Base-by-base conservation (phyloP, 2,888 invertebrate species). In the Lasiommata megera region DNA sequence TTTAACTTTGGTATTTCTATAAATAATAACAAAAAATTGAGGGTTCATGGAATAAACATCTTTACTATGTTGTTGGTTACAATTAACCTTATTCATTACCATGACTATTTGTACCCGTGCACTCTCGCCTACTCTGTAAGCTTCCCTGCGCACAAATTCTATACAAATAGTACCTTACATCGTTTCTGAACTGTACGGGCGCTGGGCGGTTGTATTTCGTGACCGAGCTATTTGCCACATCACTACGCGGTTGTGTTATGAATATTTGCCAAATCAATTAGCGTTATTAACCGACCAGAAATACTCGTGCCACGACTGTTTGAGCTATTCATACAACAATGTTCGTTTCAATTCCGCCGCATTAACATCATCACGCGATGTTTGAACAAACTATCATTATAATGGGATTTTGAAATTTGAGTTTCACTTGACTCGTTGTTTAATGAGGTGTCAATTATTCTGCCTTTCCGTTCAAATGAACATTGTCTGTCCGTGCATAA, bases 301-400 rank as follows among this genome's bases (percentile, higher is more conserved):
- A 57, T 29, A 54, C 62, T 60, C 63, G 64, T 61, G 62, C 54
- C 48, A 48, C 50, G 58, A 16, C 43, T 68, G 62, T 69, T 68
- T 66, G 61, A 54, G 57, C 56, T 77, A 74, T 71, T 74, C 76
- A 76, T 82, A 76, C 72, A 71, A 66, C 76, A 69, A 73, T 80
- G 71, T 78, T 78, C 74, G 73, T 76, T 79, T 86, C 83, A 84
- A 87, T 86, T 84, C 80, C 62, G 74, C 68, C 66, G 67, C 66
- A 75, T 85, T 84, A 84, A 64, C 78, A 70, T 54, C 53, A 62
- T 67, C 65, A 58, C 54, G 72, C 56, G 40, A 70, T 71, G 69
- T 74, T 73, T 71, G 65, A 43, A 47, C 53, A 60, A 61, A 56
- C 62, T 56, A 56, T 57, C 62, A 61, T 61, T 62, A 61, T 68